These are phyloP conservation scores for Acleris emargana DNA, from an alignment of 2,888 invertebrate genomes.

Conservation along the genomic window DNA sequence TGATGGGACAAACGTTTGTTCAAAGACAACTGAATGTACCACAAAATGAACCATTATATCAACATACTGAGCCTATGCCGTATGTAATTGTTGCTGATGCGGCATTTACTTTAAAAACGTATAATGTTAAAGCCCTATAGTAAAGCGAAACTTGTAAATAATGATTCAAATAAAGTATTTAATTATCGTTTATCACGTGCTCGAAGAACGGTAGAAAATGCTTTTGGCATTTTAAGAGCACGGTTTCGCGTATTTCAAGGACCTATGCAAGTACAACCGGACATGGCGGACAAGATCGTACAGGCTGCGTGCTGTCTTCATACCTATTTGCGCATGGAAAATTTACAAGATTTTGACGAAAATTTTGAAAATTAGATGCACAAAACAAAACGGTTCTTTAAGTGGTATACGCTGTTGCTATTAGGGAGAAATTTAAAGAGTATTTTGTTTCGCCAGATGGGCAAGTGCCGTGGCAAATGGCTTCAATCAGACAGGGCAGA, in stretches of 20 bases:
- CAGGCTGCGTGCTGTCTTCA: constrained; percentile 13
- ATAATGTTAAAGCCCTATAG: constrained; percentile 11
- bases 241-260: constrained; percentile 10
- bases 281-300: constrained; percentile 19
- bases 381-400: not conserved
- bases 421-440: not conserved
- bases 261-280: constrained; percentile 15
- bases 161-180: constrained; percentile 7
- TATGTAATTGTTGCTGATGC: constrained; percentile 16
- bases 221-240: constrained; percentile 3
- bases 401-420: not conserved
- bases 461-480: constrained; percentile 8
- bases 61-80: constrained; percentile 6
- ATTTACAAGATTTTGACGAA: not conserved
- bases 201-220: constrained; percentile 10
- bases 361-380: not conserved
- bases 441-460: not conserved
- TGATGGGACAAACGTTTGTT: constrained; percentile 1
- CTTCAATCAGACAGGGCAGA: not conserved
- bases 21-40: not conserved
- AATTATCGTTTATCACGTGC: constrained; percentile 7
- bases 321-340: constrained; percentile 2
- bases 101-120: constrained; percentile 13
- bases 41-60: constrained; percentile 2
- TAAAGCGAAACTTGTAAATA: constrained; percentile 8